Percentiles rank a stretch among this genome's conserved stretches.
Evolutionary conservation across 1,140 invertebrate species (phyloP).

Genomic region (Diabrotica undecimpunctata): DNA sequence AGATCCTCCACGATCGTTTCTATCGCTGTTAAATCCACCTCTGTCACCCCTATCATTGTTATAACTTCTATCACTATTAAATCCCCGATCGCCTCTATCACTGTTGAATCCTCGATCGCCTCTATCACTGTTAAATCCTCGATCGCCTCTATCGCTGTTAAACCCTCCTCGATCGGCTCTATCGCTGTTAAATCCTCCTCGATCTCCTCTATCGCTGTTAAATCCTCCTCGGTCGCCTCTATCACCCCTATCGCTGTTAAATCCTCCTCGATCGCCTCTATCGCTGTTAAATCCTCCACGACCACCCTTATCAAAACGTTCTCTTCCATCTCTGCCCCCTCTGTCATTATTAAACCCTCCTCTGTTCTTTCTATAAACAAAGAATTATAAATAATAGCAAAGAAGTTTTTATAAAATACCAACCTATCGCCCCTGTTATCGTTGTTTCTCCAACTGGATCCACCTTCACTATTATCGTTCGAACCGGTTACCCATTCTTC

Average conservation of each 20-base stretch:
- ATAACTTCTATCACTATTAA: conserved; percentile 17
- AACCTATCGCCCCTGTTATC: background rate
- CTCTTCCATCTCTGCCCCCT: too few relatives aligned
- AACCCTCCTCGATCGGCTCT: conserved; percentile 14
- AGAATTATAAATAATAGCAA: too few relatives aligned
- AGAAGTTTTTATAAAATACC: too few relatives aligned
- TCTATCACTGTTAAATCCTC: background rate
- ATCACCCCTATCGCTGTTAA: conserved; percentile 7
- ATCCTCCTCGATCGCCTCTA: conserved; percentile 8
- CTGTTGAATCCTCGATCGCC: background rate
- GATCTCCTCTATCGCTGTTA: conserved; percentile 9
- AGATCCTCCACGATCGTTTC: background rate
- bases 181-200: conserved; percentile 16
- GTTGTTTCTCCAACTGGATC: background rate
- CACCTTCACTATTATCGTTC: conserved; percentile 12
- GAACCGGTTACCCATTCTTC: background rate
- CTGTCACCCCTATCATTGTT: conserved; percentile 13
- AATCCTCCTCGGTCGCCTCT: conserved; percentile 4
- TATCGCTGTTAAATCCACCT: conserved; percentile 18
- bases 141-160: conserved; percentile 15
- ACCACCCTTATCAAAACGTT: background rate
- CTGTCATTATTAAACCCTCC: background rate
- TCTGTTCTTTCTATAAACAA: background rate
- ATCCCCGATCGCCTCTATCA: too few relatives aligned
- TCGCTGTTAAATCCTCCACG: conserved; percentile 17